Evolutionary conservation across 2,888 invertebrate species (phyloP).

Genomic region (Philopedon plagiatum): DNA sequence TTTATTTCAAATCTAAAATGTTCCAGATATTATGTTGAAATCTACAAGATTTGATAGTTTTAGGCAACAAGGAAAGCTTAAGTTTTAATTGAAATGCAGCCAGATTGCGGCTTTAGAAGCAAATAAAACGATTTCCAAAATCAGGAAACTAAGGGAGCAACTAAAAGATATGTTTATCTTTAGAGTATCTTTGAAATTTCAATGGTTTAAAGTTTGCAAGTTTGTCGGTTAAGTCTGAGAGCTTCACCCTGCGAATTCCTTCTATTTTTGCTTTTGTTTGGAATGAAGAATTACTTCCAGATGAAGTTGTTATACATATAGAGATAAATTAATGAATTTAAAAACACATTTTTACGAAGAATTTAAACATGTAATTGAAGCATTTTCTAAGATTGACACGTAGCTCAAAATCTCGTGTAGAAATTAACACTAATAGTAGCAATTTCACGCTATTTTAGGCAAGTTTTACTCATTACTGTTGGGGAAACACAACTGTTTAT

Average conservation of each 20-base stretch:
- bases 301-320: too few species aligned
- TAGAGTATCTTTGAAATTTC: neutral
- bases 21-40: neutral
- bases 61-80: neutral
- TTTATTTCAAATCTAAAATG: neutral
- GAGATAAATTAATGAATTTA: too few species aligned
- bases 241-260: neutral
- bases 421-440: too few species aligned
- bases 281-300: neutral
- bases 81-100: conserved; percentile 10
- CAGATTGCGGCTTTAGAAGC: neutral
- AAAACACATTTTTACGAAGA: too few species aligned
- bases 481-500: too few species aligned
- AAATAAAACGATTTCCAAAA: conserved; percentile 12
- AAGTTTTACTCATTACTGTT: too few species aligned
- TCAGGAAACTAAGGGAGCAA: conserved; percentile 8
- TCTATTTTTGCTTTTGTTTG: neutral
- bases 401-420: too few species aligned
- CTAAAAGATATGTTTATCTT: conserved; percentile 15
- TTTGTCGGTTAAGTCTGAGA: conserved; percentile 3
- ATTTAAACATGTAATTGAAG: too few species aligned
- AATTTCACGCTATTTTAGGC: too few species aligned
- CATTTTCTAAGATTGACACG: too few species aligned
- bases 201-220: conserved; percentile 14
- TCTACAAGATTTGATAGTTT: neutral